phyloP scores from a whole-genome alignment of 2,888 invertebrate species.

The Melipona bicolor region DNA sequence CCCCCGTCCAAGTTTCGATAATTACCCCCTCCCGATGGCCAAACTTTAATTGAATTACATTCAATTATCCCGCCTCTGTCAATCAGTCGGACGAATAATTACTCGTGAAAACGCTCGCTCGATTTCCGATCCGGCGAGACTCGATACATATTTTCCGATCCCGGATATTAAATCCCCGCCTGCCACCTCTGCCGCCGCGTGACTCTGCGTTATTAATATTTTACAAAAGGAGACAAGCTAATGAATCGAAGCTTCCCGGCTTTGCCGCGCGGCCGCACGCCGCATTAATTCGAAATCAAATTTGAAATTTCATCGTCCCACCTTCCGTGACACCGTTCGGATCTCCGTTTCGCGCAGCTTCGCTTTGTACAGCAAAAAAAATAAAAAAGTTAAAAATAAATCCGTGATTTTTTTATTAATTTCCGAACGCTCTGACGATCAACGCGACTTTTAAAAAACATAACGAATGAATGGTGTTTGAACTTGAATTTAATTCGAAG shows the following conservation, averaged over 20 bases:
- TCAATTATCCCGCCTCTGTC: constrained; percentile 43
- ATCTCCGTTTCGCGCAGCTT: neutral
- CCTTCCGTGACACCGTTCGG: neutral
- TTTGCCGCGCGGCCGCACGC: neutral
- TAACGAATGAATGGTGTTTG: too few relatives aligned
- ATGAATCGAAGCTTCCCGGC: neutral
- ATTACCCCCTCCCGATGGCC: neutral
- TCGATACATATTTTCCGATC: neutral
- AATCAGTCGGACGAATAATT: constrained; percentile 31
- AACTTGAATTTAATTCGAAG: too few relatives aligned
- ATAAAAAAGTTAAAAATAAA: too few relatives aligned
- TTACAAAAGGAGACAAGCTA: constrained; percentile 9
- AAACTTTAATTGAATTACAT: constrained; percentile 47
- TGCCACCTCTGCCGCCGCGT: neutral
- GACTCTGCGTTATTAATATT: constrained; percentile 4
- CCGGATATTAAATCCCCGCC: constrained; percentile 1
- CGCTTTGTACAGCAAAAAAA: neutral
- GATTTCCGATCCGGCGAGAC: constrained; percentile 25
- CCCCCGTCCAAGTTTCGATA: constrained; percentile 28
- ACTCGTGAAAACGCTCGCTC: constrained; percentile 6
- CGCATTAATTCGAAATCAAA: constrained; percentile 25
- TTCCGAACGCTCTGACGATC: too few relatives aligned
- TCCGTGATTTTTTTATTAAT: too few relatives aligned
- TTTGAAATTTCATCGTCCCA: constrained; percentile 17
- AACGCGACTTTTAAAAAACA: too few relatives aligned